These are phyloP conservation scores for Coremacera marginata DNA, from an alignment of 2,888 invertebrate genomes.

Conservation along the genomic window DNA sequence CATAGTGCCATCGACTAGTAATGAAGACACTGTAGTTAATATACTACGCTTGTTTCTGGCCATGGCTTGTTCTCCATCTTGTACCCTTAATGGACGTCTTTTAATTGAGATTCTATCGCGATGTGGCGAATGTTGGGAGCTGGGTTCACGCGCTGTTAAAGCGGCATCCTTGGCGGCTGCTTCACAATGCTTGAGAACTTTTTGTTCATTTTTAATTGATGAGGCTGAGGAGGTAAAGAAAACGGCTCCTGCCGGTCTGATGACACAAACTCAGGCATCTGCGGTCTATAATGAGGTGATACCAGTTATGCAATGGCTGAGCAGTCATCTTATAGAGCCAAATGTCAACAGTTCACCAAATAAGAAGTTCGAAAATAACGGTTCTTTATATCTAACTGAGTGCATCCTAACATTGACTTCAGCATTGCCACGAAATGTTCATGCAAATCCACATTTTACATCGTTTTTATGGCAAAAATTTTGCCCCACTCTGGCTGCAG, in stretches of 20 bases:
- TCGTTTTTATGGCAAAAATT: constrained; percentile 93
- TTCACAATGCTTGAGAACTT: constrained; percentile 88
- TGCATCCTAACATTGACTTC: constrained; percentile 88
- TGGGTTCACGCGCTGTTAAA: constrained; percentile 82
- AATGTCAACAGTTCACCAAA: constrained; percentile 70
- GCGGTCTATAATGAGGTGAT: constrained; percentile 92
- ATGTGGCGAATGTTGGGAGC: constrained; percentile 85
- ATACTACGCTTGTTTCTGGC: constrained; percentile 82
- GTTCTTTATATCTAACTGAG: constrained; percentile 84
- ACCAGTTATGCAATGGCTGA: constrained; percentile 89
- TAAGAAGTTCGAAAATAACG: constrained; percentile 66
- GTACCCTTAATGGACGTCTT: constrained; percentile 89
- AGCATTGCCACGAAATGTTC: constrained; percentile 85
- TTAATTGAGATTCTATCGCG: constrained; percentile 89
- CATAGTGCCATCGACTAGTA: constrained; percentile 73
- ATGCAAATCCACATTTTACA: constrained; percentile 86
- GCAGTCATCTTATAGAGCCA: constrained; percentile 85
- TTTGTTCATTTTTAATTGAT: constrained; percentile 81
- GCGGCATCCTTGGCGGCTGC: constrained; percentile 92
- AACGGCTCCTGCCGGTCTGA: constrained; percentile 72
- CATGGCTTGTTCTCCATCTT: constrained; percentile 88
- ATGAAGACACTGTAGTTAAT: constrained; percentile 87
- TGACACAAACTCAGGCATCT: constrained; percentile 74
- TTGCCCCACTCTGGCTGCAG: constrained; percentile 88
- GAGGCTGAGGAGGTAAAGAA: constrained; percentile 72